These are phyloP conservation scores for Caracal caracal DNA, from an alignment of 2,113 vertebrate species.

Conservation along the genomic window DNA sequence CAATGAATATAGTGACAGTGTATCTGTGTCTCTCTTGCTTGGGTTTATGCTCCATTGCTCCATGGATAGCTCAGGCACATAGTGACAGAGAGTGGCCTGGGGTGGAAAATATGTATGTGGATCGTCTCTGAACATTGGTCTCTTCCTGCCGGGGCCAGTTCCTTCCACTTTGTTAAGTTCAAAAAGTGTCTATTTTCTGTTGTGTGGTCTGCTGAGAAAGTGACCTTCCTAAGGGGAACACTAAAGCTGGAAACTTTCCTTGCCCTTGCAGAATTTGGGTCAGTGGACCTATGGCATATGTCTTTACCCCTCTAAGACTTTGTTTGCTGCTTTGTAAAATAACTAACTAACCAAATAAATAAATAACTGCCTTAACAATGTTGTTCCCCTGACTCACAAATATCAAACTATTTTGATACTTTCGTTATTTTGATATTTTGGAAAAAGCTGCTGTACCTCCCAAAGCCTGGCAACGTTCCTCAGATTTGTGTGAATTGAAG, in stretches of 20 bases:
- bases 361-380: not conserved
- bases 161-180: not conserved
- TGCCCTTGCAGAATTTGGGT: not conserved
- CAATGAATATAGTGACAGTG: not conserved
- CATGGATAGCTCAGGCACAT: not conserved
- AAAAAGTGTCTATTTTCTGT: not conserved
- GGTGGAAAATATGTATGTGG: accelerated
- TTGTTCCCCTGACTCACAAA: not conserved
- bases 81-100: not conserved
- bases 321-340: not conserved
- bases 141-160: not conserved
- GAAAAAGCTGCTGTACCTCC: not conserved
- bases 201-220: not conserved
- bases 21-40: not conserved
- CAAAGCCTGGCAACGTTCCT: not conserved
- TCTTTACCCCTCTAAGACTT: not conserved
- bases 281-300: not conserved
- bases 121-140: not conserved
- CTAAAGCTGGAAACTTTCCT: not conserved
- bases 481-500: not conserved
- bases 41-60: not conserved
- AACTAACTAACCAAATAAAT: too few species aligned
- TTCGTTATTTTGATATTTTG: not conserved
- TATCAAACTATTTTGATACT: not conserved
- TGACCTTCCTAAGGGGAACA: not conserved